These are phyloP conservation scores for Drosophila cognata DNA, from an alignment of 2,888 invertebrate genomes.

Conservation along the genomic window DNA sequence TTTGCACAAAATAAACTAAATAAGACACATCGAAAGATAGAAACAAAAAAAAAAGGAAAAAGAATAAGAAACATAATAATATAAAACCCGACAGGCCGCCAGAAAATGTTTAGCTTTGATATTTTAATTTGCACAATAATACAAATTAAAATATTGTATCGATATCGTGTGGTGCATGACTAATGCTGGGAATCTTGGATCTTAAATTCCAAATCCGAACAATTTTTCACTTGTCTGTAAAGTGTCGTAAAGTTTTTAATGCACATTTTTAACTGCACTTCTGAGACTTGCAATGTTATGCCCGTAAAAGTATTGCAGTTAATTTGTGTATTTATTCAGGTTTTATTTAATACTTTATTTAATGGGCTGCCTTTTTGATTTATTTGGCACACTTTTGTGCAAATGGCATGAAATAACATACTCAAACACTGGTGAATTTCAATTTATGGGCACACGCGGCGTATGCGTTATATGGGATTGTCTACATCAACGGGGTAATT, in stretches of 20 bases:
- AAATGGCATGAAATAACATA: constrained; percentile 56
- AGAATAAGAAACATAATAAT: not conserved
- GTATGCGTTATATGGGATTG: constrained; percentile 59
- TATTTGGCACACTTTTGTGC: constrained; percentile 71
- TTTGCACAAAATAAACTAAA: constrained; percentile 45
- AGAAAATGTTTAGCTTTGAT: constrained; percentile 41
- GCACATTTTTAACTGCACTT: constrained; percentile 47
- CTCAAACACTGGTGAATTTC: constrained; percentile 36
- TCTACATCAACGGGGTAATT: constrained; percentile 1
- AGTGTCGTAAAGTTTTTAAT: constrained; percentile 56
- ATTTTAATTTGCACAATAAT: constrained; percentile 20
- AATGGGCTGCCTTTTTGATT: constrained; percentile 64
- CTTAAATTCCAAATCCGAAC: not conserved
- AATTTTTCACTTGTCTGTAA: constrained; percentile 27
- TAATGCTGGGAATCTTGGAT: constrained; percentile 3
- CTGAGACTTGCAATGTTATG: constrained; percentile 17
- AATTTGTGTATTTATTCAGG: constrained; percentile 59
- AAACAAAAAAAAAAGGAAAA: constrained; percentile 5
- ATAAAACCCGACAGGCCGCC: constrained; percentile 5
- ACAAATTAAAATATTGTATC: constrained; percentile 3
- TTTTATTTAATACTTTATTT: constrained; percentile 61
- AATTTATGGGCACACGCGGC: constrained; percentile 54
- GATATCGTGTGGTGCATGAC: constrained; percentile 10
- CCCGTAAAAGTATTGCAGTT: constrained; percentile 31
- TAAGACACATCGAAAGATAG: constrained; percentile 21